Percentiles rank a stretch among this genome's conserved stretches.
These are phyloP conservation scores for Diorhabda elongata DNA, from an alignment of 1,140 invertebrate genomes.

Conservation along the genomic window DNA sequence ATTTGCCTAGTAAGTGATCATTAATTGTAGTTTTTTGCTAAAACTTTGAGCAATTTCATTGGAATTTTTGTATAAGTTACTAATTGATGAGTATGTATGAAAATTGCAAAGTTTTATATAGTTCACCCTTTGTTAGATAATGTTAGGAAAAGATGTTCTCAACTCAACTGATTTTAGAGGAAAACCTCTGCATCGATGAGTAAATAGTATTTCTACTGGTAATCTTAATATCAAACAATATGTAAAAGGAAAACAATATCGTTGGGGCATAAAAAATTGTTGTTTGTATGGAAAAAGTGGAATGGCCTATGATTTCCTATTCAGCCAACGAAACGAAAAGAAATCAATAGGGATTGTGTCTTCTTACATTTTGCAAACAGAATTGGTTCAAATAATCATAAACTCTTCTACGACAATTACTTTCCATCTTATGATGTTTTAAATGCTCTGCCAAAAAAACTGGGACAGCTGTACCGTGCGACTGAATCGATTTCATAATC, in stretches of 20 bases:
- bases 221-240: no score
- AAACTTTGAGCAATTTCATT: no score
- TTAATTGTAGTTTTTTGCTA: no score
- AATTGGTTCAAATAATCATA: conserved; percentile 28
- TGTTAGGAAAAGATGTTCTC: background rate
- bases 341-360: conserved; percentile 13
- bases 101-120: background rate
- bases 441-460: conserved; percentile 8
- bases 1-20: no score
- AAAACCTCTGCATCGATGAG: conserved; percentile 19
- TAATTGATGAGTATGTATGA: background rate
- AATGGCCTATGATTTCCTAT: no score
- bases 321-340: background rate
- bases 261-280: background rate
- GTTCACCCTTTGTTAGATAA: background rate
- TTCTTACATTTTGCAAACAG: conserved; percentile 34
- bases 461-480: background rate
- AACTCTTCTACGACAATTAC: no score
- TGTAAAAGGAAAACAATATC: background rate
- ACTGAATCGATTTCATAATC: no score
- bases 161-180: conserved; percentile 13
- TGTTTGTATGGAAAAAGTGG: no score
- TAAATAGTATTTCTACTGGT: conserved; percentile 8
- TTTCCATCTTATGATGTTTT: no score
- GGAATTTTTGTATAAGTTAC: no score